phyloP scores from a whole-genome alignment of 2,888 invertebrate species.

The Eupithecia centaureata region DNA sequence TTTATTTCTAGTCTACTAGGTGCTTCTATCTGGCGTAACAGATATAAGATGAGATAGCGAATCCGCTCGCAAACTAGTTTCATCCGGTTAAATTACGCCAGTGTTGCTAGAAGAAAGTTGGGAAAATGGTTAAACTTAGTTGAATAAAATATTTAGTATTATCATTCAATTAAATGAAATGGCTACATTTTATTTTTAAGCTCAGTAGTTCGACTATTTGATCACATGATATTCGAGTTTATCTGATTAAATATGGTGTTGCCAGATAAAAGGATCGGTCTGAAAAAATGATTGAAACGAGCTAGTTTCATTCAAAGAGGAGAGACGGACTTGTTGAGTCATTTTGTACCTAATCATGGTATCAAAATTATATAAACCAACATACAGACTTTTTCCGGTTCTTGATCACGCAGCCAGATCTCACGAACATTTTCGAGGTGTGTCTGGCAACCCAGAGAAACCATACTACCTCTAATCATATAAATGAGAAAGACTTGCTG shows the following conservation, averaged over 20 bases:
- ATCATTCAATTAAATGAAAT: neutral
- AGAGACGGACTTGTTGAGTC: neutral
- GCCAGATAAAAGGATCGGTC: neutral
- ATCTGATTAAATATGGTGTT: neutral
- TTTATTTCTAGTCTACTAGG: neutral
- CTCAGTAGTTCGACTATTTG: neutral
- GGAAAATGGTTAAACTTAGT: neutral
- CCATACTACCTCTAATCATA: neutral
- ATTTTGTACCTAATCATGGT: neutral
- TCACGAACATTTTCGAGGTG: neutral
- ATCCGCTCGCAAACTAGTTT: conserved; percentile 65
- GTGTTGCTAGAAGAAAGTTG: conserved; percentile 17
- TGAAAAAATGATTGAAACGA: neutral
- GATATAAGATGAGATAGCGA: conserved; percentile 60
- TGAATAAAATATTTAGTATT: too few relatives aligned
- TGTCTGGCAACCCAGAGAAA: neutral
- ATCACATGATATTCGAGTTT: neutral
- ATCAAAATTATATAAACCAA: neutral
- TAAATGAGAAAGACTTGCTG: neutral
- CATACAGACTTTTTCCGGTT: neutral
- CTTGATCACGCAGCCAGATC: neutral
- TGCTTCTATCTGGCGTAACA: conserved; percentile 5
- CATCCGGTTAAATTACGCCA: conserved; percentile 59
- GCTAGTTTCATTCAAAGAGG: neutral
- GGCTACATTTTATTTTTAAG: neutral